phyloP scores from a whole-genome alignment of 2,888 invertebrate species.

The Cristatella mucedo region DNA sequence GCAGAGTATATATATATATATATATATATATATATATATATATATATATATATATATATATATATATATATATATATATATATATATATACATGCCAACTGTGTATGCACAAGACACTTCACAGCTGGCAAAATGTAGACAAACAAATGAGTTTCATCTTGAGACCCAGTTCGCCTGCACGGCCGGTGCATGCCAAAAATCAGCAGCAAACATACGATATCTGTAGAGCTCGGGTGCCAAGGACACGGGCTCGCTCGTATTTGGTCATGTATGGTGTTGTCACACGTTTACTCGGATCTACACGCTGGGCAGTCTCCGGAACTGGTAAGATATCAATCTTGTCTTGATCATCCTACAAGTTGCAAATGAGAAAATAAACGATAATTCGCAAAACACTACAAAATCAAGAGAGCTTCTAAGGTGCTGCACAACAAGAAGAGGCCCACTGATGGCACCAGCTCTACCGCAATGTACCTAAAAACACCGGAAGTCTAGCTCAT shows the following conservation, averaged over 20 bases:
- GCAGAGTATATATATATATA: conserved; percentile 11
- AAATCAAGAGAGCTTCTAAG: no score
- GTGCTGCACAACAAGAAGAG: no score
- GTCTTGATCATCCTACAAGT: conserved; percentile 59
- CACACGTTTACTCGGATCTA: conserved; percentile 53
- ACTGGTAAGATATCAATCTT: conserved; percentile 67
- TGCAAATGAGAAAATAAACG: background rate
- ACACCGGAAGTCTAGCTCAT: no score
- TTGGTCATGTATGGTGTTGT: conserved; percentile 98
- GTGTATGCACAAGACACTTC: no score
- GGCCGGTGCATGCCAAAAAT: no score
- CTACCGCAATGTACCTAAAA: no score
- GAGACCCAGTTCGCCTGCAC: no score
- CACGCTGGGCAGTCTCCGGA: conserved; percentile 47
- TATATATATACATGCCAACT: conserved; percentile 1
- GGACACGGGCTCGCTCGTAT: conserved; percentile 74
- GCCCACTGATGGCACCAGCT: no score
- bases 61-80: conserved; percentile 8
- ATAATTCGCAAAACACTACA: background rate
- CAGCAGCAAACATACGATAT: conserved; percentile 59
- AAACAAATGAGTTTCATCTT: no score
- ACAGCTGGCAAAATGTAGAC: no score
- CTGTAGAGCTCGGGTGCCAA: conserved; percentile 90
- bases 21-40: conserved; percentile 10
- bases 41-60: conserved; percentile 10